phyloP scores from a whole-genome alignment of 2,888 invertebrate genomes.

The Monoplex corrugatus region DNA sequence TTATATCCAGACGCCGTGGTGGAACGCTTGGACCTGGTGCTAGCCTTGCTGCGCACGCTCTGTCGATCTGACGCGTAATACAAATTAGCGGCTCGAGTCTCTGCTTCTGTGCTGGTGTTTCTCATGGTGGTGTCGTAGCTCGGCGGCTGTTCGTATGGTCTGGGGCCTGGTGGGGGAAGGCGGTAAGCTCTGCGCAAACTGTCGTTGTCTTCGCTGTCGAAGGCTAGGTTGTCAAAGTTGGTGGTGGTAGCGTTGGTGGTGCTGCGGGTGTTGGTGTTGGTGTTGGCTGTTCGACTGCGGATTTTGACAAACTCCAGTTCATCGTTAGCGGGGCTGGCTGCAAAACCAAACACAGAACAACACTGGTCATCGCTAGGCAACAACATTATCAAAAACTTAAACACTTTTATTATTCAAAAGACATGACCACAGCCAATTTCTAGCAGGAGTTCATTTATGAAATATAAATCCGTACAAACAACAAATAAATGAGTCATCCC shows the following conservation, averaged over 20 bases:
- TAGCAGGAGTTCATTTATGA: too few species aligned
- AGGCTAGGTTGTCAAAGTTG: constrained; percentile 53
- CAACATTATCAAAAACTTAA: too few species aligned
- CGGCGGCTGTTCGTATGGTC: constrained; percentile 69
- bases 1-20: constrained; percentile 30
- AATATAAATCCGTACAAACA: too few species aligned
- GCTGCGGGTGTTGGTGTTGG: constrained; percentile 56
- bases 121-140: constrained; percentile 76
- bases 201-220: constrained; percentile 48
- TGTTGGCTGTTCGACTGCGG: constrained; percentile 69
- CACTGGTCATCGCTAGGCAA: not conserved
- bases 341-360: not conserved
- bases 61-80: constrained; percentile 71
- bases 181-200: constrained; percentile 51
- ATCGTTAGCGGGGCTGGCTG: constrained; percentile 80
- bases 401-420: too few species aligned
- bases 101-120: constrained; percentile 47
- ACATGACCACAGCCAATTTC: too few species aligned
- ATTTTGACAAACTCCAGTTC: constrained; percentile 81
- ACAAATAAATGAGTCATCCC: too few species aligned
- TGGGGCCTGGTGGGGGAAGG: constrained; percentile 51
- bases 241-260: constrained; percentile 55
- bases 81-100: constrained; percentile 61
- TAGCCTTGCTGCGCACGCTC: constrained; percentile 71
- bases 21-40: constrained; percentile 68